Base-by-base conservation (phyloP, 2,113 vertebrate species). In the Athene cunicularia region DNA sequence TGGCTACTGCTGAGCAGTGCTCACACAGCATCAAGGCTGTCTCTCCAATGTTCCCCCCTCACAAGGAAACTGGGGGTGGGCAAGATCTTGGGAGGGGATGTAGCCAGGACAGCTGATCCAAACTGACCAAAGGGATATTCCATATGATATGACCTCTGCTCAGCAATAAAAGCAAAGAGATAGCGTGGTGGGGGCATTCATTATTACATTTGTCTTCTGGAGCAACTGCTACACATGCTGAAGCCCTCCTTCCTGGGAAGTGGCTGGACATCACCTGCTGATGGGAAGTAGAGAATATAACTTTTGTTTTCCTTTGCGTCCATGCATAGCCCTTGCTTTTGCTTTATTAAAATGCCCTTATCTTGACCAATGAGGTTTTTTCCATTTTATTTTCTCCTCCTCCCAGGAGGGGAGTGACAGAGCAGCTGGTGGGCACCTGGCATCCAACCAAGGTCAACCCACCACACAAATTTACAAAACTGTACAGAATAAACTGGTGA, bases 1-100 rank as follows among this genome's bases (percentile, higher is more conserved):
- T n/a, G 21, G 45, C 14, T 30, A 12, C 37, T 59, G 37, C 45
- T 23, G 20, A 32, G 17, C 50, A 32, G 28, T 14, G 27, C 71
- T 71, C 11, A 6, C 1, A 4, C 37, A 39, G 16, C 33, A 66
- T 8, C 32, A 71, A 58, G 24, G 35, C 43, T 39, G 1, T 0
- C 28, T 45, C 35, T n/a, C 37, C 43, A 82, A 16, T 11, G 32
- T 0, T 22, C 9, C 11, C 13, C 6, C 33, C 28, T 39, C 20
- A 32, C 14, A 17, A 64, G 50, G 3, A 41, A 28, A 20, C 21
- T 32, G 20, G 6, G 1, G 14, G 70, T 32, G 14, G 49, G 35
- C 8, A 73, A 66, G 28, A 86, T 39, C 33, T 59, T 30, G 19
- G 4, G 16, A 53, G 7, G 9, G 13, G 64, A 47, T 24, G 39